Conservation (phyloP, 2,113 vertebrate genomes). For the Engraulis encrasicolus region DNA sequence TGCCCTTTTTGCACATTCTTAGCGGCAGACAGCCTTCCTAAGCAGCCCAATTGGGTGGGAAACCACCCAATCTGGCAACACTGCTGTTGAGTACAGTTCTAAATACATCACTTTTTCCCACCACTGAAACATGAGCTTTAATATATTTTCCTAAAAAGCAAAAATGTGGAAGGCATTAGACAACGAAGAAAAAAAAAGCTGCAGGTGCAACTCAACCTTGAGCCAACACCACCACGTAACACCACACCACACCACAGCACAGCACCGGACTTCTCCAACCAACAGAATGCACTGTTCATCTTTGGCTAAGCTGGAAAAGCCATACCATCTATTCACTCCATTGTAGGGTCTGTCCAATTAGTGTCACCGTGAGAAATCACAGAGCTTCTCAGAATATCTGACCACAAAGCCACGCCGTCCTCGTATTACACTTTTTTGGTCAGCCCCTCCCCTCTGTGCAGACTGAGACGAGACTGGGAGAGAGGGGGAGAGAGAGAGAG, state of each 20-base stretch:
- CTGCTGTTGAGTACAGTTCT: too few relatives aligned
- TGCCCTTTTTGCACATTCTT: too few relatives aligned
- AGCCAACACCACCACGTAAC: not conserved
- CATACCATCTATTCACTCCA: constrained; percentile 34
- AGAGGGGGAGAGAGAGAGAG: too few relatives aligned
- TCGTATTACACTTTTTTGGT: constrained; percentile 31
- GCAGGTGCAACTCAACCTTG: not conserved
- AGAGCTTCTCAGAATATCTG: constrained; percentile 54
- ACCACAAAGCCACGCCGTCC: constrained; percentile 63
- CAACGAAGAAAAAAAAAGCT: not conserved
- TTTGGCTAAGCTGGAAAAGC: constrained; percentile 25
- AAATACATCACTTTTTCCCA: not conserved
- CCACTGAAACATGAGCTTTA: not conserved
- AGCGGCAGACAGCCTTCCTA: too few relatives aligned
- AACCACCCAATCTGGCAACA: too few relatives aligned
- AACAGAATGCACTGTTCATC: constrained; percentile 23
- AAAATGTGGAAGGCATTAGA: not conserved
- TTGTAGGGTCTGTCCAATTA: constrained; percentile 36
- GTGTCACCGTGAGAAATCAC: constrained; percentile 52
- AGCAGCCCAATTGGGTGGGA: too few relatives aligned
- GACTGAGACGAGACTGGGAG: too few relatives aligned
- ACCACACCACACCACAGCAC: too few relatives aligned
- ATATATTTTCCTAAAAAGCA: not conserved
- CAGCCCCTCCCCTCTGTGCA: constrained; percentile 47
- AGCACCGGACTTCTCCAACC: not conserved